phyloP scores from a whole-genome alignment of 2,113 vertebrate genomes.

The Centropus unirufus region DNA sequence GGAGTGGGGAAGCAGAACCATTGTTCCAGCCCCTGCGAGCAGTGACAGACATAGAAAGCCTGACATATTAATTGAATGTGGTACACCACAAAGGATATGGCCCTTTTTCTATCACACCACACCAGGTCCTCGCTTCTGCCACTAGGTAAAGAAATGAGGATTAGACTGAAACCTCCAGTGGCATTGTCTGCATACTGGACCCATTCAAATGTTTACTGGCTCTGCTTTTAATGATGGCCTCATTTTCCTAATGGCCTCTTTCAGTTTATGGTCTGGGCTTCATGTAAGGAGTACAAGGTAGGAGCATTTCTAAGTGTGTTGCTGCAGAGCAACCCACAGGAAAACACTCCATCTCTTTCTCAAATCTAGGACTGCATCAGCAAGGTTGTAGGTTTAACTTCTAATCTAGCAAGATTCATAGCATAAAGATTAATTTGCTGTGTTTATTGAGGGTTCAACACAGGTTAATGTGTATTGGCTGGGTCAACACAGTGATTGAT shows the following conservation, averaged over 20 bases:
- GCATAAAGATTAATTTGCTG: not conserved
- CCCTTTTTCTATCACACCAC: conserved; percentile 56
- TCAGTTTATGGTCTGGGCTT: not conserved
- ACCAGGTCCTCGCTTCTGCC: conserved; percentile 37
- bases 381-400: not conserved
- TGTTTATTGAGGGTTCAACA: not conserved
- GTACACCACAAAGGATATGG: conserved; percentile 76
- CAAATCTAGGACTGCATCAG: not conserved
- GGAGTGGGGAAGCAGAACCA: conserved; percentile 23
- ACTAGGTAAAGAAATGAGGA: conserved; percentile 5
- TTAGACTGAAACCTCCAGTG: not conserved
- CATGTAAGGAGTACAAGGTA: not conserved
- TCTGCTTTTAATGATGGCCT: not conserved
- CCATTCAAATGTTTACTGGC: not conserved
- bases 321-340: not conserved
- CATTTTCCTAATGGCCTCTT: not conserved
- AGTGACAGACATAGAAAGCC: conserved; percentile 14
- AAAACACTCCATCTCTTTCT: not conserved
- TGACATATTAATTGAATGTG: conserved; percentile 65
- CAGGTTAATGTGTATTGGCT: not conserved
- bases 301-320: not conserved
- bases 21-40: conserved; percentile 28
- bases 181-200: not conserved
- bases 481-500: not conserved
- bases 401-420: not conserved